Evolutionary conservation across 2,113 vertebrate genomes (phyloP).

Genomic region (Dipodomys ordii): DNA sequence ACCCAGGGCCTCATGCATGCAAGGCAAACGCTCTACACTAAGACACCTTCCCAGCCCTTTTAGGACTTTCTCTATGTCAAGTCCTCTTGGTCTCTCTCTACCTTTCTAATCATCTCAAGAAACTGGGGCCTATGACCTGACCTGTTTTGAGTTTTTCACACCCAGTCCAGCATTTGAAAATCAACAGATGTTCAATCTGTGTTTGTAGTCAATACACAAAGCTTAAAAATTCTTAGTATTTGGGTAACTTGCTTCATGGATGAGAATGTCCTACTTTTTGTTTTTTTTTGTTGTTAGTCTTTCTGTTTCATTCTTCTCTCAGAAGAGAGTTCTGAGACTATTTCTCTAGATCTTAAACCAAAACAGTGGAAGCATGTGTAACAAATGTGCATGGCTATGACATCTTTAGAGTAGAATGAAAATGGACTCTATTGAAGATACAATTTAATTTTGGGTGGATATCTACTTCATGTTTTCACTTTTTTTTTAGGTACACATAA

Average conservation of each 20-base stretch:
- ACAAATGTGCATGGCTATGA: background rate
- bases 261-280: background rate
- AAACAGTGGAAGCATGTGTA: background rate
- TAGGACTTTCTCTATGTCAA: too few relatives aligned
- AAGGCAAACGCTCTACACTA: too few relatives aligned
- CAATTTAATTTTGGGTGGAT: background rate
- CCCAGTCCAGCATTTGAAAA: background rate
- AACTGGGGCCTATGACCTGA: accelerated
- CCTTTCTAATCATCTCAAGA: accelerated
- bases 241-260: background rate
- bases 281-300: background rate
- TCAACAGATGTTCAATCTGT: accelerated
- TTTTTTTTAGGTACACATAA: background rate
- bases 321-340: background rate
- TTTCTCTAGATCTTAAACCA: background rate
- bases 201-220: background rate
- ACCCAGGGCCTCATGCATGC: too few relatives aligned
- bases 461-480: background rate
- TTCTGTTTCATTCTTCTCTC: background rate
- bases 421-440: background rate
- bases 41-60: too few relatives aligned
- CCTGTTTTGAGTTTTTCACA: accelerated
- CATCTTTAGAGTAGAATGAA: background rate
- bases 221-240: background rate
- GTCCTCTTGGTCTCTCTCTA: background rate